Conservation (phyloP, 2,888 invertebrate genomes). For the Acanthosepion esculentum region DNA sequence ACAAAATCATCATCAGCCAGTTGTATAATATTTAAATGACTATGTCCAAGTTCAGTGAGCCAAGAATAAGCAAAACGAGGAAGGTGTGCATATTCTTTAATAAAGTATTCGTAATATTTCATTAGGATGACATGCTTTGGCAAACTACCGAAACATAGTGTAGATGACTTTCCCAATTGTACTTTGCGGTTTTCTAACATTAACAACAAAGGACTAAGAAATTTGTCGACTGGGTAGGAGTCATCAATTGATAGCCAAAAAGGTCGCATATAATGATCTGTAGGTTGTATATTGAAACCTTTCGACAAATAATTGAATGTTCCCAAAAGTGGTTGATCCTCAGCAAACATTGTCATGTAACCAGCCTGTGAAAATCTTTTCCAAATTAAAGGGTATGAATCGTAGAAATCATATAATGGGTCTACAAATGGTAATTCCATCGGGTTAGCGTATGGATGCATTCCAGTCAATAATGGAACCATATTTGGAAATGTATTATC, state of each 20-base stretch:
- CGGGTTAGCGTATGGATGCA: constrained; percentile 47
- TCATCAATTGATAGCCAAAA: constrained; percentile 57
- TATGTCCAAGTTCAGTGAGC: constrained; percentile 90
- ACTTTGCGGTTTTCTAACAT: constrained; percentile 34
- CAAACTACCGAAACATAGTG: constrained; percentile 81
- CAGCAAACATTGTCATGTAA: constrained; percentile 57
- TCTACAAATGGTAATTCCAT: constrained; percentile 55
- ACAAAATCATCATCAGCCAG: constrained; percentile 84
- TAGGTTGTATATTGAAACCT: constrained; percentile 56
- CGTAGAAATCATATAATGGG: constrained; percentile 52
- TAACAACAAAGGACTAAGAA: constrained; percentile 41
- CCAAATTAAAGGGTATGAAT: constrained; percentile 58
- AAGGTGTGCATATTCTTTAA: constrained; percentile 80
- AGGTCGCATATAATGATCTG: constrained; percentile 61
- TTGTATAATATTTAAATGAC: constrained; percentile 85
- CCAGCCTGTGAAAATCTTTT: constrained; percentile 54
- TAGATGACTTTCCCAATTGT: constrained; percentile 52
- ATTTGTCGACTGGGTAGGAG: constrained; percentile 52
- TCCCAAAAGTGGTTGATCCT: constrained; percentile 57
- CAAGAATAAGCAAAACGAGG: constrained; percentile 90
- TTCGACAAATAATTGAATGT: constrained; percentile 55
- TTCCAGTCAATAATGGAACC: constrained; percentile 60
- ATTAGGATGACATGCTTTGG: constrained; percentile 78
- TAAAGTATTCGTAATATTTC: constrained; percentile 77
- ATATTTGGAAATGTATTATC: constrained; percentile 62